Conservation (phyloP, 2,797 vertebrate genomes). For the Scleropages formosus region DNA sequence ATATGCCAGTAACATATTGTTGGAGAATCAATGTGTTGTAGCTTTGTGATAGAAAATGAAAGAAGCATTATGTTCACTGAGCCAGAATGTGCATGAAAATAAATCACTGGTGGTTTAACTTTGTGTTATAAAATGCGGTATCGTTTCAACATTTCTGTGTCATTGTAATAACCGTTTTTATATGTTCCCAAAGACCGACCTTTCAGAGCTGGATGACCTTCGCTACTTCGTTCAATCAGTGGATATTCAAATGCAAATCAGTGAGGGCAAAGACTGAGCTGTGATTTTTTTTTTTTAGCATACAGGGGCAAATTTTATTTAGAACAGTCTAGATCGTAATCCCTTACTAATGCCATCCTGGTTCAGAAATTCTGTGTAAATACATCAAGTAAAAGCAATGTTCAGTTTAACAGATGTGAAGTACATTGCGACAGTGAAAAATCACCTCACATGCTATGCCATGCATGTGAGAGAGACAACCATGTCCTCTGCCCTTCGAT, state of each 20-base stretch:
- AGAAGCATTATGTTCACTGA: background rate
- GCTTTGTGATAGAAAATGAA: no score
- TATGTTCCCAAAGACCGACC: slow-evolving; percentile 8
- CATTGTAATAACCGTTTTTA: slow-evolving; percentile 6
- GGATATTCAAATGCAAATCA: slow-evolving; percentile 24
- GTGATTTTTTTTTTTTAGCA: background rate
- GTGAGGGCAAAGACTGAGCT: background rate
- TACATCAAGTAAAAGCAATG: background rate
- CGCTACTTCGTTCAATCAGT: slow-evolving; percentile 19
- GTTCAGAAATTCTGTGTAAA: background rate
- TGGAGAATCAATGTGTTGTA: background rate
- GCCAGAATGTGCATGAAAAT: background rate
- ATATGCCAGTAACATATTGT: background rate
- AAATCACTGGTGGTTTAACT: no score
- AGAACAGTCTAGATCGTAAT: background rate
- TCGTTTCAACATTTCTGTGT: background rate
- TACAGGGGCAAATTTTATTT: slow-evolving; percentile 7
- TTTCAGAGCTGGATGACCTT: slow-evolving; percentile 19
- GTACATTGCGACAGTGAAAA: background rate
- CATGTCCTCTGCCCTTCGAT: no score
- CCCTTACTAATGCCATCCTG: background rate
- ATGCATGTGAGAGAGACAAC: no score
- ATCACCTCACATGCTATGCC: background rate
- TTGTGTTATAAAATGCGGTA: background rate
- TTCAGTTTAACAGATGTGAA: background rate